Percentiles rank a stretch among this genome's conserved stretches.
Evolutionary conservation across 2,888 invertebrate genomes (phyloP).

Genomic region (Epirrhoe tristata): DNA sequence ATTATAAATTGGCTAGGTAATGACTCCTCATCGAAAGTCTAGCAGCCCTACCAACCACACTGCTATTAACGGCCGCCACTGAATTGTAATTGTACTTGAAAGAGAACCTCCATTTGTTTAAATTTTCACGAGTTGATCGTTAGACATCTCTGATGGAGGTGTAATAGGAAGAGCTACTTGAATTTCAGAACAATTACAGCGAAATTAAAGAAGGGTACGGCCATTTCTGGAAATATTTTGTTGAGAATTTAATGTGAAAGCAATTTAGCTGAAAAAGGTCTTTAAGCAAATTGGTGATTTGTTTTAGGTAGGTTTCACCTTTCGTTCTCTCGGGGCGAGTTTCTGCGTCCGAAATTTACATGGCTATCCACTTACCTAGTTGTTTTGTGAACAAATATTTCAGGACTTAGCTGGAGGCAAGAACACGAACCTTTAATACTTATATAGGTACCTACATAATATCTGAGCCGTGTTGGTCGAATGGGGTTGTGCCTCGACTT

Average conservation of each 20-base stretch:
- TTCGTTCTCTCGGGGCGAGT: conserved; percentile 13
- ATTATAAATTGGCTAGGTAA: too few species aligned
- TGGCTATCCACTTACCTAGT: background rate
- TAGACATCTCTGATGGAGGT: conserved; percentile 42
- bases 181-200: conserved; percentile 50
- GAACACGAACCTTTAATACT: background rate
- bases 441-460: background rate
- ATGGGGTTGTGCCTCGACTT: too few species aligned
- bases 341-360: conserved; percentile 12
- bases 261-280: conserved; percentile 42
- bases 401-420: conserved; percentile 7
- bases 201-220: conserved; percentile 41
- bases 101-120: conserved; percentile 45
- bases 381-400: background rate
- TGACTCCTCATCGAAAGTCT: too few species aligned
- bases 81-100: background rate
- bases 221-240: conserved; percentile 32
- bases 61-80: background rate
- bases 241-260: conserved; percentile 32
- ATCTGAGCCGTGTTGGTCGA: too few species aligned
- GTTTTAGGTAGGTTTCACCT: conserved; percentile 10
- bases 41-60: background rate
- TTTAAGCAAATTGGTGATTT: conserved; percentile 22
- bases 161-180: conserved; percentile 42
- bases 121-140: conserved; percentile 54